Percentiles rank a stretch among this genome's conserved stretches.
Conservation (phyloP, 1,140 invertebrate species). For the Drosophila equinoxialis region DNA sequence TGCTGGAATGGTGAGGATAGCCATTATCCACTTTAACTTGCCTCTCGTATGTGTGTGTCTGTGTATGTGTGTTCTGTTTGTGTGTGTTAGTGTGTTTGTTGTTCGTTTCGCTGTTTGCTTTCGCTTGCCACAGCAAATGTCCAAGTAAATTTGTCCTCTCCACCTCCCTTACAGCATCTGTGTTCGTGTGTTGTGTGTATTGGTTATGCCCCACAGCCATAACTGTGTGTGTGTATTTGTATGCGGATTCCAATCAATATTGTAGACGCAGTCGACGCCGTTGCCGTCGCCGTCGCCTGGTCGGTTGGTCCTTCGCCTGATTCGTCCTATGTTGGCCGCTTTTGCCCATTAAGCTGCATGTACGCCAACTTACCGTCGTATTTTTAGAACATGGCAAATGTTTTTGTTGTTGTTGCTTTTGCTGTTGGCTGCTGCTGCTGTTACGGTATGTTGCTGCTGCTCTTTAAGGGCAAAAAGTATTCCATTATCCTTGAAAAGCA, state of each 20-base stretch:
- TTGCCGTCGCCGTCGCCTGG: not conserved
- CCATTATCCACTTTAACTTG: slow-evolving; percentile 80
- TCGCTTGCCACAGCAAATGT: slow-evolving; percentile 65
- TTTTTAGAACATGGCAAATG: slow-evolving; percentile 74
- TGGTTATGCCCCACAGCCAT: slow-evolving; percentile 75
- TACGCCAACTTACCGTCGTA: slow-evolving; percentile 78
- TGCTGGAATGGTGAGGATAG: slow-evolving; percentile 46
- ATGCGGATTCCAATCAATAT: slow-evolving; percentile 77
- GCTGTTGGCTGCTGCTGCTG: slow-evolving; percentile 19
- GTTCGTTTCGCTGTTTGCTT: slow-evolving; percentile 77
- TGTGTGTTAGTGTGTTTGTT: slow-evolving; percentile 57
- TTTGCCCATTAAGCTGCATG: slow-evolving; percentile 79
- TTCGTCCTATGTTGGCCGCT: slow-evolving; percentile 61
- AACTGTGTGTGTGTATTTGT: slow-evolving; percentile 48
- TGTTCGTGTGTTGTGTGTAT: slow-evolving; percentile 54
- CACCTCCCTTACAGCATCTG: not conserved
- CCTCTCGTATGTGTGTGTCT: slow-evolving; percentile 50
- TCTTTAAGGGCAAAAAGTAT: slow-evolving; percentile 75
- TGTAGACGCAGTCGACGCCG: slow-evolving; percentile 72
- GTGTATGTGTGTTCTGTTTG: slow-evolving; percentile 13
- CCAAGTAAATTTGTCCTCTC: slow-evolving; percentile 22
- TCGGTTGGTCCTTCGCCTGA: slow-evolving; percentile 6
- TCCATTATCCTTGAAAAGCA: slow-evolving; percentile 77
- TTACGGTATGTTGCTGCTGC: slow-evolving; percentile 62
- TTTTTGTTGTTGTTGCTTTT: slow-evolving; percentile 45